These are phyloP conservation scores for Diarsia brunnea DNA, from an alignment of 2,888 invertebrate genomes.

Conservation along the genomic window DNA sequence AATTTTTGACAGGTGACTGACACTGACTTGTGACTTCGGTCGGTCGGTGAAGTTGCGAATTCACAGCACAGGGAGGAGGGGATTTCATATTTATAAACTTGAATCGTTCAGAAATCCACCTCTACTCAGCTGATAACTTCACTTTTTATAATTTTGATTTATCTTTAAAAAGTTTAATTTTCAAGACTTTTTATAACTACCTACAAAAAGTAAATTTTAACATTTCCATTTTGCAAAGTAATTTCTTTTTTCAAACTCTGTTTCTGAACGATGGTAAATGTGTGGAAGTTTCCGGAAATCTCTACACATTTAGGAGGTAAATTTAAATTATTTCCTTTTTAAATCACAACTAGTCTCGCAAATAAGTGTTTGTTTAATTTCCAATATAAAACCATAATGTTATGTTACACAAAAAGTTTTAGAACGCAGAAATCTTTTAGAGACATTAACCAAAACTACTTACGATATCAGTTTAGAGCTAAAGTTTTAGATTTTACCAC, in stretches of 20 bases:
- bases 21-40: background rate
- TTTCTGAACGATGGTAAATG: constrained; percentile 56
- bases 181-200: background rate
- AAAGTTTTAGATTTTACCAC: background rate
- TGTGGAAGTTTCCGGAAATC: constrained; percentile 74
- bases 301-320: constrained; percentile 67
- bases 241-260: background rate
- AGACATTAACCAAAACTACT: too few relatives aligned
- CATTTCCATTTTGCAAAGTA: background rate
- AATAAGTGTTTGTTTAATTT: background rate
- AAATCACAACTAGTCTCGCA: fast-evolving
- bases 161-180: background rate
- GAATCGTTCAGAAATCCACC: constrained; percentile 43
- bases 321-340: constrained; percentile 34
- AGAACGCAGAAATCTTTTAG: background rate
- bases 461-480: too few relatives aligned
- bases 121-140: background rate
- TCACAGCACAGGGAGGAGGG: constrained; percentile 15
- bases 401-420: fast-evolving
- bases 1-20: constrained; percentile 44
- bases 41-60: too few relatives aligned
- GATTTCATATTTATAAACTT: constrained; percentile 1
- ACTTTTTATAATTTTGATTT: background rate
- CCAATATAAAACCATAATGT: background rate
- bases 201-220: background rate